phyloP scores from a whole-genome alignment of 1,140 invertebrate species.

The Chymomyza costata region DNA sequence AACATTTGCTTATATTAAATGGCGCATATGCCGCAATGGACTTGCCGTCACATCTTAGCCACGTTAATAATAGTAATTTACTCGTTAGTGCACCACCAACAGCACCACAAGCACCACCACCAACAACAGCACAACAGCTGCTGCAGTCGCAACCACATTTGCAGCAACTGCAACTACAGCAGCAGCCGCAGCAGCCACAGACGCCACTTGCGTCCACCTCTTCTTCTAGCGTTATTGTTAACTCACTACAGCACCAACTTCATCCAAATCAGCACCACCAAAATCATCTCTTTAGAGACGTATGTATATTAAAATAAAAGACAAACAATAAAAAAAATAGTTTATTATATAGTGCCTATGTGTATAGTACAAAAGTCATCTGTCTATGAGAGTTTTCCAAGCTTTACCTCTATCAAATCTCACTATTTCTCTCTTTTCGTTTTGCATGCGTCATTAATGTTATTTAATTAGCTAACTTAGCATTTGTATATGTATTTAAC shows the following conservation, averaged over 20 bases:
- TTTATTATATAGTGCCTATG: no score
- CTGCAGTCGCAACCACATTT: conserved; percentile 29
- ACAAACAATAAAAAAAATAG: conserved; percentile 19
- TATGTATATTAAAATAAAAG: conserved; percentile 65
- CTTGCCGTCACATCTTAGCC: conserved; percentile 11
- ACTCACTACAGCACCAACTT: conserved; percentile 75
- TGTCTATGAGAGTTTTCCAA: conserved; percentile 7
- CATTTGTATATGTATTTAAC: no score
- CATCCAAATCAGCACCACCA: conserved; percentile 75
- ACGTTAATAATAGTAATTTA: conserved; percentile 14
- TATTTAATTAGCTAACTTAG: no score
- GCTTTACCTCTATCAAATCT: neutral
- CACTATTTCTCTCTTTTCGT: conserved; percentile 2
- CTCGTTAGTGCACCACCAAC: conserved; percentile 28
- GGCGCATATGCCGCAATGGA: conserved; percentile 25
- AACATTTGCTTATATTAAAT: conserved; percentile 53
- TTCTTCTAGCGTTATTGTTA: conserved; percentile 64
- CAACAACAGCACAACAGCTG: conserved; percentile 25
- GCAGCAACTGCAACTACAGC: conserved; percentile 32
- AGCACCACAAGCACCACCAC: conserved; percentile 37
- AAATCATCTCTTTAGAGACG: conserved; percentile 76
- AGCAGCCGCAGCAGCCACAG: conserved; percentile 30
- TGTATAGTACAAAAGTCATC: no score
- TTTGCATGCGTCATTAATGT: no score
- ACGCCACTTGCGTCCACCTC: no score